Base-by-base conservation (phyloP, 2,888 invertebrate genomes). In the Eristalis pertinax region DNA sequence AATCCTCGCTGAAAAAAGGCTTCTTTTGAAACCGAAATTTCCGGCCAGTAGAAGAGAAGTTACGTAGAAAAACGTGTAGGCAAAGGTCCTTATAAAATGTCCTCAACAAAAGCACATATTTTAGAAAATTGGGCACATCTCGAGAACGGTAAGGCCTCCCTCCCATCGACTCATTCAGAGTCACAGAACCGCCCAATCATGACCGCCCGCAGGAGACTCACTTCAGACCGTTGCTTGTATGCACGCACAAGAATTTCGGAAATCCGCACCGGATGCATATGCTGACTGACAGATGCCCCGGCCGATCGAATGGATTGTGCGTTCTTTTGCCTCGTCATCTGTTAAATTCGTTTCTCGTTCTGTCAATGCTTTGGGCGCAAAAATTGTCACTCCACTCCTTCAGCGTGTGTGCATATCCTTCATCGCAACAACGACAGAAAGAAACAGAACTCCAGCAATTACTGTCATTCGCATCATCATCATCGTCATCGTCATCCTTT, bases 321-420 rank as follows among this genome's bases (percentile, higher is more conserved):
- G 50, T 19, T 50, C 19, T 19, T 19, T 50, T 15, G 26, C 60
- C 24, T 0, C 7, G 60, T 32, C 43, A 43, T 75, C 60, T 60
- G 10, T 56, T 24, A 60, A 43, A 68, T 56, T 26, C n/a, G 60
- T 22, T 62, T 43, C 58, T 62, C 68, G 43, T 22, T 22, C 13
- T 67, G 58, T 56, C 50, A 19, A 19, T 50, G 43, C 68, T 56
- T 62, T 15, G 72, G 69, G 68, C 64, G 74, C 56, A 58, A 69
- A 64, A 73, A 32, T 67, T 70, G 74, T 78, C 83, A 64, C 78
- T 84, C 74, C 84, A 62, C 64, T 60, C 65, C 38, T 64, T 65
- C 19, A 5, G 19, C 19, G 50, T 8, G 19, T 50, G 63, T 60
- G 41, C 75, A 74, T 64, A 38, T 63, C 63, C 32, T 56, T 15